Conservation (phyloP, 2,113 vertebrate species). For the Caloenas nicobarica region DNA sequence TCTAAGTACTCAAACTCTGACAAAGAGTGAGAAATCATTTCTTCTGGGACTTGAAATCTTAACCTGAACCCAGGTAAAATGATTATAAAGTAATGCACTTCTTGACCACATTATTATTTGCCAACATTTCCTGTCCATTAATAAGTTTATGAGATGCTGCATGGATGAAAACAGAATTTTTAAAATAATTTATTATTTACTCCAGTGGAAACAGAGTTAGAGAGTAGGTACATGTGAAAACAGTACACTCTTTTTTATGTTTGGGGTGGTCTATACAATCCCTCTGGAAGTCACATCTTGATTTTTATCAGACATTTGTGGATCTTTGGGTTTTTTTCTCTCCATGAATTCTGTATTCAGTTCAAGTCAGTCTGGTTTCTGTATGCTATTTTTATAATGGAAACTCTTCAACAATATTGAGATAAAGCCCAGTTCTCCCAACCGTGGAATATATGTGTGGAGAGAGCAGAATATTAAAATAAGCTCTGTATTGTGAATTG, state of each 20-base stretch:
- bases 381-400: background rate
- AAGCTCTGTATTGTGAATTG: background rate
- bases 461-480: background rate
- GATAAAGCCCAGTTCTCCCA: background rate
- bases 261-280: accelerated
- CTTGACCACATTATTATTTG: background rate
- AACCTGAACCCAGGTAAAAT: background rate
- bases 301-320: background rate
- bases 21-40: background rate
- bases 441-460: background rate
- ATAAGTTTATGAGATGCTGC: background rate
- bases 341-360: background rate
- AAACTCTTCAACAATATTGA: background rate
- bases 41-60: background rate
- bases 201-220: background rate
- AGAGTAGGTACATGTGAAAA: background rate
- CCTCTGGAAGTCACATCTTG: background rate
- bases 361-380: background rate
- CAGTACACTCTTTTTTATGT: background rate
- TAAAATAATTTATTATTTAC: background rate
- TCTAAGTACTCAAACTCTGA: background rate
- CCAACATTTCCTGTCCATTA: conserved; percentile 25
- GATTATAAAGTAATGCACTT: background rate
- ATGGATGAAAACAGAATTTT: background rate
- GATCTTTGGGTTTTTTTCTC: background rate